Evolutionary conservation across 2,797 vertebrate genomes (phyloP).

Genomic region (Mormyrops attenuatus): DNA sequence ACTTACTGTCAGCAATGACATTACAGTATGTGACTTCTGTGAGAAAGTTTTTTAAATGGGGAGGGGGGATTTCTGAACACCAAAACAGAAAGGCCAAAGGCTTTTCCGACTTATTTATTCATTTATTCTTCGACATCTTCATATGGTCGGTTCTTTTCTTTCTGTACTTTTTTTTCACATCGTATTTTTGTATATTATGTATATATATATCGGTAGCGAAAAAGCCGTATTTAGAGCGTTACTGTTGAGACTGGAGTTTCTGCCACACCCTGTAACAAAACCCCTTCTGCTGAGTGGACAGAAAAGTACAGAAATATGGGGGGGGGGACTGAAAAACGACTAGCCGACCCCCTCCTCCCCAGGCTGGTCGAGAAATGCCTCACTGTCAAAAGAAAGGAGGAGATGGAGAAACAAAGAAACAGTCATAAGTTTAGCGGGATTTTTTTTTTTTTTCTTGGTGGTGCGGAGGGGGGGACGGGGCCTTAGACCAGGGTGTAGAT

Average conservation of each 20-base stretch:
- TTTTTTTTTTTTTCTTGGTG: constrained; percentile 33
- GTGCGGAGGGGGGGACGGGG: constrained; percentile 38
- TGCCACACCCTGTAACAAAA: constrained; percentile 50
- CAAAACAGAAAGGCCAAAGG: not conserved
- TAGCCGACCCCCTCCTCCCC: constrained; percentile 49
- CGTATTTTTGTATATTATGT: not conserved
- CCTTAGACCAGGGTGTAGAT: constrained; percentile 62
- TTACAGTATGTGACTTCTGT: not conserved
- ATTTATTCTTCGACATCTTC: not conserved
- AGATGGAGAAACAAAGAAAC: constrained; percentile 77
- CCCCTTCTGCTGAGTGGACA: constrained; percentile 70
- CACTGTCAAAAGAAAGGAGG: constrained; percentile 50
- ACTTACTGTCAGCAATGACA: not conserved
- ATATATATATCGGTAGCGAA: not conserved
- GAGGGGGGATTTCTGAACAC: not conserved
- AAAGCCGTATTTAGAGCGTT: constrained; percentile 29
- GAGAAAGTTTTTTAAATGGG: not conserved
- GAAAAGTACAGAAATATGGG: constrained; percentile 66
- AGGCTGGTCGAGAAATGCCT: constrained; percentile 79
- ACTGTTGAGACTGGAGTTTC: constrained; percentile 41
- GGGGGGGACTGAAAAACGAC: constrained; percentile 58
- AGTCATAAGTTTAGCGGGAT: constrained; percentile 68
- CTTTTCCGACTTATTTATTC: not conserved
- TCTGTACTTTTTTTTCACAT: not conserved
- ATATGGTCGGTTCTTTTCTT: not conserved